Conservation (phyloP, 2,888 invertebrate species). For the Scaptomyza flava region DNA sequence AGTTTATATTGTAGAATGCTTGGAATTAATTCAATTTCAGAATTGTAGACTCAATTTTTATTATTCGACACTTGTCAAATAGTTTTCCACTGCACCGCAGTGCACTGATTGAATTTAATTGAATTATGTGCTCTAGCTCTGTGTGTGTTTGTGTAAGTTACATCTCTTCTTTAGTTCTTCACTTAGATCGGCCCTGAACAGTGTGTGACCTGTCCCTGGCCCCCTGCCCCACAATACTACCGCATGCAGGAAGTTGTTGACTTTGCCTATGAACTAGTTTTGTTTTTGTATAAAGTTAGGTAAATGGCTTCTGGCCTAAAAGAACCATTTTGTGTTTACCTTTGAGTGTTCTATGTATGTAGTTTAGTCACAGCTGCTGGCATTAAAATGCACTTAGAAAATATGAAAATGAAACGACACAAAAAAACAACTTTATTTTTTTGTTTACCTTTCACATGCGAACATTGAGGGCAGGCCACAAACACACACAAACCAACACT, state of each 20-base stretch:
- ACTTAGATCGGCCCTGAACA: conserved; percentile 44
- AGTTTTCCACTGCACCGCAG: conserved; percentile 35
- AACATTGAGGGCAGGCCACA: conserved; percentile 42
- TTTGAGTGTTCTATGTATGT: conserved; percentile 15
- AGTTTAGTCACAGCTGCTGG: conserved; percentile 38
- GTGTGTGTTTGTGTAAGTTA: conserved; percentile 41
- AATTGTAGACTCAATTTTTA: conserved; percentile 40
- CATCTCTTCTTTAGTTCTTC: conserved; percentile 37
- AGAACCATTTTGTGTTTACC: conserved; percentile 48
- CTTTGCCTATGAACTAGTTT: conserved; percentile 58
- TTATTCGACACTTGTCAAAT: conserved; percentile 67
- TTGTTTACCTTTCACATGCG: conserved; percentile 69
- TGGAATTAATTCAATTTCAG: conserved; percentile 45
- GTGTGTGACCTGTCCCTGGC: conserved; percentile 30
- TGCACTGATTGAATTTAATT: conserved; percentile 72
- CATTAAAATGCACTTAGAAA: conserved; percentile 59
- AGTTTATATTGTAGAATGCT: conserved; percentile 20
- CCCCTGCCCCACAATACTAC: conserved; percentile 4
- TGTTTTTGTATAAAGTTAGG: conserved; percentile 14
- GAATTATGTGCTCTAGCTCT: conserved; percentile 47
- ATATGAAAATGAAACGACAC: conserved; percentile 14
- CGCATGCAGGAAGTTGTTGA: conserved; percentile 55
- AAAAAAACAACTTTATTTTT: conserved; percentile 30
- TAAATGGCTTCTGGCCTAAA: conserved; percentile 42
- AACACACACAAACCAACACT: neutral